Percentiles rank a stretch among this genome's conserved stretches.
phyloP scores from a whole-genome alignment of 2,888 invertebrate species.

The Scelioninae gen. 1 region DNA sequence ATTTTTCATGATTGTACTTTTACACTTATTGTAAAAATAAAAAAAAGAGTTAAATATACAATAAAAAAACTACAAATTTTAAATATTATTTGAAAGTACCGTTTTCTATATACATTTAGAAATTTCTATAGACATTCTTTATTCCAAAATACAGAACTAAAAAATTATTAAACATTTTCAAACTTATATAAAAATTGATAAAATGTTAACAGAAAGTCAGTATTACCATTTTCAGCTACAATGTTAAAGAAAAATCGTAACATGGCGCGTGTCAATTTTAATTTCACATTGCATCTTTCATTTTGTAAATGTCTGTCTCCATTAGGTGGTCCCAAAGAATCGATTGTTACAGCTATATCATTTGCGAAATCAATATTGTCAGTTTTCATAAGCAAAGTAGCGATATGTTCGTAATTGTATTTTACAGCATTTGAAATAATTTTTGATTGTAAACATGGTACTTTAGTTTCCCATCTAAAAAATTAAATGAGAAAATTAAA shows the following conservation, averaged over 20 bases:
- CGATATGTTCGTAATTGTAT: slow-evolving; percentile 85
- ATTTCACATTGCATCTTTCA: slow-evolving; percentile 86
- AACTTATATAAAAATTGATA: no score
- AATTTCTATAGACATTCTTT: no score
- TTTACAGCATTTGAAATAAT: slow-evolving; percentile 85
- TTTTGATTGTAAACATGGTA: slow-evolving; percentile 83
- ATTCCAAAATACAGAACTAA: no score
- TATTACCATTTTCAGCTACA: slow-evolving; percentile 89
- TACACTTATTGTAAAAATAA: no score
- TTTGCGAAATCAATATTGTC: slow-evolving; percentile 84
- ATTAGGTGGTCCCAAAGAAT: slow-evolving; percentile 88
- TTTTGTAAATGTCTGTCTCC: slow-evolving; percentile 87
- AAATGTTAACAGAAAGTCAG: no score
- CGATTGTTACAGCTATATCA: slow-evolving; percentile 87
- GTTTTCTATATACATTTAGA: no score
- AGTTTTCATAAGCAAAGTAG: slow-evolving; percentile 82
- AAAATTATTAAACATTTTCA: no score
- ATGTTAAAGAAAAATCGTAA: slow-evolving; percentile 92
- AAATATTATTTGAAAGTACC: no score
- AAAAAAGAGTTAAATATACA: no score
- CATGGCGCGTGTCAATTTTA: slow-evolving; percentile 89
- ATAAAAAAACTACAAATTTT: no score
- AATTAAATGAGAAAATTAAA: no score
- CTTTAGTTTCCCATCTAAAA: slow-evolving; percentile 88
- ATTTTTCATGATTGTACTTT: no score